Conservation (phyloP, 23 tunicate species). For the Corella eumyota region DNA sequence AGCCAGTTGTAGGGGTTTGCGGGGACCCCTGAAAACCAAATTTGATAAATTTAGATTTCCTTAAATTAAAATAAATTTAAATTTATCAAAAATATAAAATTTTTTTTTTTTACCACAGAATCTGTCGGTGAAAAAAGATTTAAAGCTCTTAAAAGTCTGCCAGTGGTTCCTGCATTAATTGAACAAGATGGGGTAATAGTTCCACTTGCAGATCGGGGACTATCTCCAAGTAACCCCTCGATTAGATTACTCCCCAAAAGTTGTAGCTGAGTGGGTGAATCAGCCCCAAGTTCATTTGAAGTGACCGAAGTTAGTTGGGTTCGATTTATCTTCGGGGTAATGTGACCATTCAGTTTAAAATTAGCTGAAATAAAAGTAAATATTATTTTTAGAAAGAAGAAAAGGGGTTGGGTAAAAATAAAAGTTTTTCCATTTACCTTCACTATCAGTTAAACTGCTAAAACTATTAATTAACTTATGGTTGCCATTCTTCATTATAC, state of each 20-base stretch:
- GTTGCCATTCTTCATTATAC: no score
- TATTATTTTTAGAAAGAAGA: no score
- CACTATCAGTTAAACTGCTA: no score
- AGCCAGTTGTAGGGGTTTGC: slow-evolving; percentile 29
- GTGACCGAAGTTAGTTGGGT: neutral
- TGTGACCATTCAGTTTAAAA: no score
- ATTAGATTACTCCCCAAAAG: slow-evolving; percentile 66
- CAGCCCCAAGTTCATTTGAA: slow-evolving; percentile 21
- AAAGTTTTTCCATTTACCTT: no score
- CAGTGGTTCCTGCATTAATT: slow-evolving; percentile 2
- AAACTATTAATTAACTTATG: no score
- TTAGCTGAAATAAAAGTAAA: no score
- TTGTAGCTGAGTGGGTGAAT: slow-evolving; percentile 85
- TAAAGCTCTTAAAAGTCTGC: slow-evolving; percentile 42
- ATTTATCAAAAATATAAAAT: neutral
- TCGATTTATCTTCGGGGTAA: no score
- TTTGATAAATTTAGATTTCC: neutral
- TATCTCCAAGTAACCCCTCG: slow-evolving; percentile 61
- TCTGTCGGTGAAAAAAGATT: slow-evolving; percentile 62
- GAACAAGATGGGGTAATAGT: neutral
- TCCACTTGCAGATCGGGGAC: slow-evolving; percentile 19
- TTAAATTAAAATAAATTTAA: neutral
- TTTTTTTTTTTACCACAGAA: neutral
- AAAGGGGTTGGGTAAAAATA: no score
- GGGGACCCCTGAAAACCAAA: slow-evolving; percentile 23